Base-by-base conservation (phyloP, 1,140 invertebrate genomes). In the Pseudomyrmex concolor region DNA sequence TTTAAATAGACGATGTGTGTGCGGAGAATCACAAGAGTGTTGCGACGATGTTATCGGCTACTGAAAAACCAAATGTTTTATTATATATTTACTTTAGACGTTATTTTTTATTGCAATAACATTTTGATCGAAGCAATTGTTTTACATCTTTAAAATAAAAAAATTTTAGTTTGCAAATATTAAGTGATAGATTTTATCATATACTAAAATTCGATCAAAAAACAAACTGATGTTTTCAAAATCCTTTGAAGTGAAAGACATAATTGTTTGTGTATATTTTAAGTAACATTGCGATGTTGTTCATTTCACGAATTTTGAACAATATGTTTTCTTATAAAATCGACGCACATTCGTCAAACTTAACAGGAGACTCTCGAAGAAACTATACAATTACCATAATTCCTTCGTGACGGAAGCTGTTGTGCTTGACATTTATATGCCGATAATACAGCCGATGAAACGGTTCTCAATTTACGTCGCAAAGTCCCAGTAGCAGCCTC, bases 401-500 rank as follows among this genome's bases (percentile, higher is more conserved):
- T 63, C 59, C 45, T 80, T 70, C 43, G 22, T 54, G 43, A 60
- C n/a, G 34, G 34, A 17, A 7, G 45, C 54, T 71, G 57, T 59
- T 34, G 43, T 48, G 43, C 7, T 15, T 34, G 66, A 34, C 22
- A 71, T 71, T 68, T 80, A 70, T 80, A 22, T 19, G 43, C 51
- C 13, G 76, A 80, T 70, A 60, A 59, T 80, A 70, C 2, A 15
- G 66, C 22, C 43, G 55, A 80, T 59, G 43, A 55, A 80, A 71
- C 54, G 43, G 19, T n/a, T 59, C 59, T 80, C 76, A 54, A 70
- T 80, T 80, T 80, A 70, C 43, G 54, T 74, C 78, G 78, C 45
- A 9, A 74, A 82, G 60, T 63, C 9, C 60, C 60, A 64, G 64
- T 59, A 71, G 84, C 68, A 87, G 90, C 87, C 89, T 91, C 88